These are phyloP conservation scores for Fragum sueziense DNA, from an alignment of 2,888 invertebrate genomes.

Conservation along the genomic window DNA sequence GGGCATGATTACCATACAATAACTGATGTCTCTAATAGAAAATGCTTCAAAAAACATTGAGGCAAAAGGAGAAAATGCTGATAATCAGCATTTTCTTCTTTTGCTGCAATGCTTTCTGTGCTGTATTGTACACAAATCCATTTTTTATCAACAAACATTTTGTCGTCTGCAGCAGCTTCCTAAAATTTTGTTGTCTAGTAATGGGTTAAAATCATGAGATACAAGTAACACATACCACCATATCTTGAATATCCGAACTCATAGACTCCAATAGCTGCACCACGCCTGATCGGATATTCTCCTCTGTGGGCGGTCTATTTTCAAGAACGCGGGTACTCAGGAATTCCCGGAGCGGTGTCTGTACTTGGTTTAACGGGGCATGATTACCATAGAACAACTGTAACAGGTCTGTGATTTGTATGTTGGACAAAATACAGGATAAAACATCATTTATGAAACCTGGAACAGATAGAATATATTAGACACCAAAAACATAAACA, in stretches of 20 bases:
- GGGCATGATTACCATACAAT: slow-evolving; percentile 81
- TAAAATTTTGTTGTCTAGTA: too few species aligned
- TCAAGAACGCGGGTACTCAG: slow-evolving; percentile 83
- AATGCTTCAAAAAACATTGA: too few species aligned
- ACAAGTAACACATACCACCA: slow-evolving; percentile 83
- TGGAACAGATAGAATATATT: slow-evolving; percentile 54
- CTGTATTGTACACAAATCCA: too few species aligned
- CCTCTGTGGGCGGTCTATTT: slow-evolving; percentile 81
- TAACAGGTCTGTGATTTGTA: slow-evolving; percentile 82
- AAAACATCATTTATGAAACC: slow-evolving; percentile 78
- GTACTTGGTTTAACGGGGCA: slow-evolving; percentile 83
- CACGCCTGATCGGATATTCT: slow-evolving; percentile 82
- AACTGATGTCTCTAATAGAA: too few species aligned
- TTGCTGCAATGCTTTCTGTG: too few species aligned
- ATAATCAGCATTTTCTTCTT: too few species aligned
- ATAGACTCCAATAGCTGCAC: slow-evolving; percentile 83
- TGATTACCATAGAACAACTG: slow-evolving; percentile 81
- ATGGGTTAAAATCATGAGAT: too few species aligned
- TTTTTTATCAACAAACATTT: too few species aligned
- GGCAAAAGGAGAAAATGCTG: too few species aligned
- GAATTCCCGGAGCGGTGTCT: slow-evolving; percentile 83
- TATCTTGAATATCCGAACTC: slow-evolving; percentile 81
- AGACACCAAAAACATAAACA: too few species aligned
- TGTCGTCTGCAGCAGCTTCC: too few species aligned
- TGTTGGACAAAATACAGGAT: slow-evolving; percentile 76